Evolutionary conservation across 2,797 vertebrate genomes (phyloP), one percentile per base, ranked within the genome.

Genomic region (Lates japonicus): DNA sequence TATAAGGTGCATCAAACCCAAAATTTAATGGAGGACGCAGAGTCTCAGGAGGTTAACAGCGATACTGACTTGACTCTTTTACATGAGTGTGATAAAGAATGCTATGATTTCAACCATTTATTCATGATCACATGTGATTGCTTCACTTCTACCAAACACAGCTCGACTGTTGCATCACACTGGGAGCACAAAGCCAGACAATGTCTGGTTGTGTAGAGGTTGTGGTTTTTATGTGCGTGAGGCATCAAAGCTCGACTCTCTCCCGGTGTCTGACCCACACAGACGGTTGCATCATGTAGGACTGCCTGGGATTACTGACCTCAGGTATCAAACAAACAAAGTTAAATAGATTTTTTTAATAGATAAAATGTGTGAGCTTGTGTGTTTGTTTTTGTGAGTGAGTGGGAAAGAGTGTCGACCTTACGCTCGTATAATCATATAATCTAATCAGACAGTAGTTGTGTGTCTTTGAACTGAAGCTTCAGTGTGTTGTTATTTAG

Each of bases 251-350:
- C 44, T 61, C 13, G 51, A 39, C n/a, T 71, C 3, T 29, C n/a
- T 61, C 33, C 20, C 29, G 20, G n/a, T 31, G 12, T 76, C 51
- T 67, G 58, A 68, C 52, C 12, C 12, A 69, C 60, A 74, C n/a
- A 39, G 19, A 49, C 10, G 4, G 8, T 76, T 76, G 72, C 82
- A 85, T 66, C 74, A 76, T 13, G 25, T 2, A n/a, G 17, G 33
- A 35, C 22, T 39, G 80, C 49, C 59, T 69, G 39, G 66, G 48
- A 63, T 70, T 51, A 33, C 42, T 82, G 63, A 84, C 68, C 77
- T 59, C 70, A 73, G 63, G 33, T 60, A 64, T 60, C 55, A 80
- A 70, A 84, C 58, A 74, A 84, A 78, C 52, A 80, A 29, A 42
- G 54, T 67, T 68, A 55, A 61, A 75, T 22, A 8, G 10, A 74